Percentiles rank a stretch among this genome's conserved stretches.
These are phyloP conservation scores for Rhynchomys soricoides DNA, from an alignment of 2,113 vertebrate species.

Conservation along the genomic window DNA sequence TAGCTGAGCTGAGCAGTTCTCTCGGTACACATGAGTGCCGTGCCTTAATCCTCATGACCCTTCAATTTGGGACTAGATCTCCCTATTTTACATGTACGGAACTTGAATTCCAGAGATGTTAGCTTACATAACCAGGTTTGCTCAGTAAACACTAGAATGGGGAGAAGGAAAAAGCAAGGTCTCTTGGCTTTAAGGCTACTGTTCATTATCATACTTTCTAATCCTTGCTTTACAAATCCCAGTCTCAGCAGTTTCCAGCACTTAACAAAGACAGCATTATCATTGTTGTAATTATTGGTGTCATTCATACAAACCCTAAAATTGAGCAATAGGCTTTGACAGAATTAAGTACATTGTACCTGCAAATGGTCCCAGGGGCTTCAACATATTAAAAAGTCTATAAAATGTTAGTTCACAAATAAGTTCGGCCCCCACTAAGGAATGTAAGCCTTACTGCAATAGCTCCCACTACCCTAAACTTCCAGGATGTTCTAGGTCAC, in stretches of 20 bases:
- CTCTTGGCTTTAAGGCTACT: background rate
- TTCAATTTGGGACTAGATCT: background rate
- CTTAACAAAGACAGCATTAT: background rate
- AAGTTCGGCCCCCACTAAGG: background rate
- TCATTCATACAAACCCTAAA: constrained; percentile 19
- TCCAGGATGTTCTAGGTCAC: background rate
- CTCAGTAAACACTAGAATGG: background rate
- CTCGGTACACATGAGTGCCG: background rate
- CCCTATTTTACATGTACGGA: background rate
- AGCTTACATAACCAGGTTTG: background rate
- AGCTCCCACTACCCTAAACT: background rate
- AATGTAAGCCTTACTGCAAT: too few relatives aligned
- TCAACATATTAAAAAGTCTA: background rate
- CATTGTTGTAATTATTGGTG: background rate
- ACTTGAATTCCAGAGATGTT: background rate
- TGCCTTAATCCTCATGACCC: background rate
- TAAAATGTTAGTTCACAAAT: background rate
- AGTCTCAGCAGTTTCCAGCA: background rate
- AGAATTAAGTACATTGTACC: background rate
- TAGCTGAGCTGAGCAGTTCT: background rate
- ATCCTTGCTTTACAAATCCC: background rate
- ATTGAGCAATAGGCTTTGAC: constrained; percentile 9
- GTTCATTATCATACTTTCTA: background rate
- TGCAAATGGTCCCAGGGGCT: background rate
- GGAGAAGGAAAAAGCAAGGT: background rate